Evolutionary conservation across 2,888 invertebrate genomes (phyloP).

Genomic region (Stenodera caucasica): DNA sequence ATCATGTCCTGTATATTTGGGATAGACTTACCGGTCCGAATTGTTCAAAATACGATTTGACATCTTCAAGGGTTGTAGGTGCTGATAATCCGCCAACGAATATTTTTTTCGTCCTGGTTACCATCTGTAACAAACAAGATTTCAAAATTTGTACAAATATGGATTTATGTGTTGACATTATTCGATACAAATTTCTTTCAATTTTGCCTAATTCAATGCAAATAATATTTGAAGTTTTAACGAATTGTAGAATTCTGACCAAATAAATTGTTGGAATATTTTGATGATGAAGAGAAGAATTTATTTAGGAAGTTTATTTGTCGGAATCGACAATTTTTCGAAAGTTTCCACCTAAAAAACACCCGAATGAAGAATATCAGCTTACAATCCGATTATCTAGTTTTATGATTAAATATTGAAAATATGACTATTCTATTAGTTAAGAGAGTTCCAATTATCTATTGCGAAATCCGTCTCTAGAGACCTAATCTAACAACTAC

Average conservation of each 20-base stretch:
- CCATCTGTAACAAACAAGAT: constrained; percentile 74
- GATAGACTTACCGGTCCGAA: constrained; percentile 98
- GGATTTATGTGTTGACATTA: not conserved
- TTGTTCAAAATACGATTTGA: constrained; percentile 99
- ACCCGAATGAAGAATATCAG: too few species aligned
- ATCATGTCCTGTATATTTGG: too few species aligned
- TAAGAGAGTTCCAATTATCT: not conserved
- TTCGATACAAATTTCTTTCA: too few species aligned
- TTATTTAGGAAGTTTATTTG: not conserved
- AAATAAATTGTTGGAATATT: constrained; percentile 33
- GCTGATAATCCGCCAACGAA: constrained; percentile 99
- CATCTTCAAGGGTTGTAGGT: constrained; percentile 98
- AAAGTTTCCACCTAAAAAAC: too few species aligned
- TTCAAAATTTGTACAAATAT: not conserved
- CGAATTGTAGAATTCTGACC: constrained; percentile 38
- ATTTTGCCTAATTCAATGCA: constrained; percentile 33
- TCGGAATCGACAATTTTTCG: constrained; percentile 4
- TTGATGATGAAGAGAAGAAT: not conserved
- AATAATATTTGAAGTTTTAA: constrained; percentile 32
- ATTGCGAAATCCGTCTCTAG: not conserved
- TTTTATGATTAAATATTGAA: not conserved
- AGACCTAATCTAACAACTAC: not conserved
- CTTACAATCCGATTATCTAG: too few species aligned
- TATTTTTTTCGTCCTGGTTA: constrained; percentile 99
- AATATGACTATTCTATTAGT: not conserved